Conservation (phyloP, 1,140 invertebrate species). For the Ruditapes philippinarum region DNA sequence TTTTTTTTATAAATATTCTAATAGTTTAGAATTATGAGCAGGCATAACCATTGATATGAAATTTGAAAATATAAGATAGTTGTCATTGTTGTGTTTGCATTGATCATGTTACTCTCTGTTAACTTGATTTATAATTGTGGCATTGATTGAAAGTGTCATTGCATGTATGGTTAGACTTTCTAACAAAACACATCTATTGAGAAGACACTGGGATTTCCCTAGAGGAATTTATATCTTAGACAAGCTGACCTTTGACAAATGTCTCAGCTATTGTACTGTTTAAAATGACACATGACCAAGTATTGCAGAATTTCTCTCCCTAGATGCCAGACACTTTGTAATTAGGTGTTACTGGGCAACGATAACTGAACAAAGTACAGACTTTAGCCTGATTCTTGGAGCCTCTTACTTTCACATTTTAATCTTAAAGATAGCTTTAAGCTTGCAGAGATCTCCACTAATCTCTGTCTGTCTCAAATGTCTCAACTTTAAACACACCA, state of each 20-base stretch:
- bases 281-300: neutral
- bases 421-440: too few species aligned
- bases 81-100: too few species aligned
- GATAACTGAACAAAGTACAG: too few species aligned
- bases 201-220: neutral
- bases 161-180: neutral
- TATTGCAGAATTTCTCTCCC: neutral
- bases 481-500: too few species aligned
- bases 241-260: constrained; percentile 41
- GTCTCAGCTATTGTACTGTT: neutral
- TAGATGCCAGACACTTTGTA: neutral
- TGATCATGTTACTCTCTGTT: too few species aligned
- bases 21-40: too few species aligned
- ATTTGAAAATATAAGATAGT: too few species aligned
- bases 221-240: neutral
- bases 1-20: too few species aligned
- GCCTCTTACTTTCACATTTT: neutral
- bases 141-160: neutral
- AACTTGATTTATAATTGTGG: neutral
- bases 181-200: neutral
- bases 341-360: neutral
- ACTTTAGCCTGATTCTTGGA: neutral
- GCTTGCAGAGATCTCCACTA: too few species aligned
- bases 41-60: too few species aligned
- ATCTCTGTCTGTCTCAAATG: too few species aligned